A percentile compares a stretch with the other conserved stretches of the same genome.
Conservation (phyloP, 2,888 invertebrate genomes). For the Xestobium rufovillosum region DNA sequence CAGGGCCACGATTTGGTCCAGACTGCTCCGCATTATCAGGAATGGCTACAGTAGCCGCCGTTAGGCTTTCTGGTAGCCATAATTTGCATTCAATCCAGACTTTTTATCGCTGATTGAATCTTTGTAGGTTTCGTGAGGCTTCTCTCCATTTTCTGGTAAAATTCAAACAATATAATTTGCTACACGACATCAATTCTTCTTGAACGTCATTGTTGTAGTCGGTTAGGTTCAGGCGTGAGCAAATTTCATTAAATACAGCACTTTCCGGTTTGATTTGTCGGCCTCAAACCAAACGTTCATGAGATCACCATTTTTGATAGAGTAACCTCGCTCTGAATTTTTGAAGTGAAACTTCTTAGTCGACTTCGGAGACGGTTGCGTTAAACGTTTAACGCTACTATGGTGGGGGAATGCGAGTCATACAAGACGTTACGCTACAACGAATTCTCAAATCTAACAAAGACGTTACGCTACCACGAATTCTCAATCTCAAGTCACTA, state of each 20-base stretch:
- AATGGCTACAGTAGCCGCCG: not conserved
- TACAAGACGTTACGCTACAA: too few relatives aligned
- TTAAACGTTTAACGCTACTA: too few relatives aligned
- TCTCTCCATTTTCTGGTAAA: not conserved
- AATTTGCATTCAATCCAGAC: not conserved
- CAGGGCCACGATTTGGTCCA: constrained; percentile 11
- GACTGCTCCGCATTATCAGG: constrained; percentile 4
- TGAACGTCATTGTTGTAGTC: constrained; percentile 1
- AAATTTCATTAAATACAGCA: constrained; percentile 1
- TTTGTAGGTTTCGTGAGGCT: constrained; percentile 2
- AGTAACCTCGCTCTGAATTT: not conserved
- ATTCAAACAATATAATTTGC: not conserved
- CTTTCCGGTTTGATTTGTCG: constrained; percentile 1
- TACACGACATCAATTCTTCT: constrained; percentile 1
- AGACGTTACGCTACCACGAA: too few relatives aligned
- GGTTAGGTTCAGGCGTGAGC: constrained; percentile 1
- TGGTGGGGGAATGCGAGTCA: too few relatives aligned
- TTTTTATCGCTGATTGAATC: constrained; percentile 1
- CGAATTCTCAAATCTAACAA: too few relatives aligned
- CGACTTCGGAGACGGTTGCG: too few relatives aligned
- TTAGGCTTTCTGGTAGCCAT: constrained; percentile 1
- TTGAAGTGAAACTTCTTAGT: too few relatives aligned
- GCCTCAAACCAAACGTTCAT: too few relatives aligned
- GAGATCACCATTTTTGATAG: constrained; percentile 1
- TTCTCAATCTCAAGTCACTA: too few relatives aligned